phyloP scores from a whole-genome alignment of 2,797 vertebrate species.

The Coccyzus lansbergi region DNA sequence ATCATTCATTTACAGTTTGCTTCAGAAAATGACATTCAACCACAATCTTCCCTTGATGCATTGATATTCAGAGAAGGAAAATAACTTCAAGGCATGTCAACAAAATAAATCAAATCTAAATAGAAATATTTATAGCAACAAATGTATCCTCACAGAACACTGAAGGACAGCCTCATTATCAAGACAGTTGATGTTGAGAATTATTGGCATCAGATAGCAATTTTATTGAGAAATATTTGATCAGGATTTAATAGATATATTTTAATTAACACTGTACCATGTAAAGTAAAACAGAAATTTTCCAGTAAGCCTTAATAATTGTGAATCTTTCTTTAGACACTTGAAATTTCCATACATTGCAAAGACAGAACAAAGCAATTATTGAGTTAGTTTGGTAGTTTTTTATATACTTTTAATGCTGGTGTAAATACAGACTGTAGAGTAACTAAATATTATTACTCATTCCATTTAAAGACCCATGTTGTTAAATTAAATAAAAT shows the following conservation, averaged over 20 bases:
- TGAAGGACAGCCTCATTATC: not conserved
- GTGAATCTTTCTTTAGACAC: not conserved
- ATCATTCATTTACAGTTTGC: not conserved
- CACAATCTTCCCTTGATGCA: not conserved
- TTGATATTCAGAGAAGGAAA: not conserved
- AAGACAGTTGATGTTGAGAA: not conserved
- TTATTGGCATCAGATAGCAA: not conserved
- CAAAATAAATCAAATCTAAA: not conserved
- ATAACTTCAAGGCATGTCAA: not conserved
- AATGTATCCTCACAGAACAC: not conserved
- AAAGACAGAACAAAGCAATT: not conserved
- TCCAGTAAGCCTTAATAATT: not conserved
- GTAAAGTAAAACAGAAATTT: not conserved
- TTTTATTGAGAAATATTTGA: not conserved
- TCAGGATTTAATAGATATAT: not conserved
- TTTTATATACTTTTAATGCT: not conserved
- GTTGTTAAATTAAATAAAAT: not conserved
- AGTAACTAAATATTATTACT: not conserved
- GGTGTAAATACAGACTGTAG: not conserved
- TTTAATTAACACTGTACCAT: not conserved
- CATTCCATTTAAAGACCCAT: not conserved
- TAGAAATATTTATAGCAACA: conserved; percentile 22
- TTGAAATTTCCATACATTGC: not conserved
- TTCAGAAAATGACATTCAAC: not conserved
- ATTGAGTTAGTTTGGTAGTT: not conserved